phyloP scores from a whole-genome alignment of 2,113 vertebrate genomes.

The Stigmatopora argus region DNA sequence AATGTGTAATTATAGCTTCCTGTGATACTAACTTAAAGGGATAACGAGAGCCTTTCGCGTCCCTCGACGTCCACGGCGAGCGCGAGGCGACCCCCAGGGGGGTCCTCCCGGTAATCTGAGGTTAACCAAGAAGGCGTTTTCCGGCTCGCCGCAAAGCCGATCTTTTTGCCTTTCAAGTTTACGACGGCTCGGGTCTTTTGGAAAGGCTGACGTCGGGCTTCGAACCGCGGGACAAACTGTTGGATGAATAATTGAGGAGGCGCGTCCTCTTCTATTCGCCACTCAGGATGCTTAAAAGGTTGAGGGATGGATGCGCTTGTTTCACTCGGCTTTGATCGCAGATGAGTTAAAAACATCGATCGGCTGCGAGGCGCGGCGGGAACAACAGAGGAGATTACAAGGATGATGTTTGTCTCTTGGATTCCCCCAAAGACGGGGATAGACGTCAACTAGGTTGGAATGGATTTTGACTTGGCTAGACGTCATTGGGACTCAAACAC shows the following conservation, averaged over 20 bases:
- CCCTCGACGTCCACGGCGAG: slow-evolving; percentile 20
- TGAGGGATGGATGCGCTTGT: slow-evolving; percentile 2
- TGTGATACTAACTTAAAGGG: not conserved
- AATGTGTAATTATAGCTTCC: too few relatives aligned
- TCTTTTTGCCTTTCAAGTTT: not conserved
- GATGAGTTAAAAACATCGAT: slow-evolving; percentile 6
- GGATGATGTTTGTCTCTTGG: too few relatives aligned
- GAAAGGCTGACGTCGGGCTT: not conserved
- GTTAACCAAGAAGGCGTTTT: slow-evolving; percentile 51
- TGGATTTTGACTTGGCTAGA: too few relatives aligned
- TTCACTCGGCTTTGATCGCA: slow-evolving; percentile 4
- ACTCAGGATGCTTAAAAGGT: slow-evolving; percentile 8
- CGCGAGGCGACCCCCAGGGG: slow-evolving; percentile 41
- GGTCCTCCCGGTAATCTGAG: slow-evolving; percentile 49
- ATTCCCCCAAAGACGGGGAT: too few relatives aligned
- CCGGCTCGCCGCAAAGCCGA: slow-evolving; percentile 15
- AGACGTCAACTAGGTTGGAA: too few relatives aligned
- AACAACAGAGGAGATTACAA: not conserved
- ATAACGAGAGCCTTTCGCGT: not conserved
- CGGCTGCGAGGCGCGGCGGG: not conserved
- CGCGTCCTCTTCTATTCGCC: not conserved
- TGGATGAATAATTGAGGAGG: slow-evolving; percentile 1
- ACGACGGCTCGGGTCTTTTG: not conserved
- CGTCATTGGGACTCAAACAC: too few relatives aligned
- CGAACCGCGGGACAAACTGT: slow-evolving; percentile 2